These are phyloP conservation scores for Mongoloraphidia duomilia DNA, from an alignment of 2,888 invertebrate genomes.

Conservation along the genomic window DNA sequence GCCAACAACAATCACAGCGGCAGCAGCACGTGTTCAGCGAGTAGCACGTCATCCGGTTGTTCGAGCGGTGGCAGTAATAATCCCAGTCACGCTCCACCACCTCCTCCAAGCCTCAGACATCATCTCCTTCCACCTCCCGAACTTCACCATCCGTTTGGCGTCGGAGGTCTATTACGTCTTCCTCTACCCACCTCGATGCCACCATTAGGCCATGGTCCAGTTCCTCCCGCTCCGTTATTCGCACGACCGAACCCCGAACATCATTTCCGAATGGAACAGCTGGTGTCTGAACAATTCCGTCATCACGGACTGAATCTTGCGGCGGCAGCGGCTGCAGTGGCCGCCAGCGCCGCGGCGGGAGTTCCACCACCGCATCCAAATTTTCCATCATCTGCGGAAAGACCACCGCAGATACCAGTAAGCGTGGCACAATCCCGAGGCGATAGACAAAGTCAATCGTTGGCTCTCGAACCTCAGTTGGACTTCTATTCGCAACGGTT, in stretches of 20 bases:
- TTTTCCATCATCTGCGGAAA: conserved; percentile 45
- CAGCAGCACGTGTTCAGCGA: conserved; percentile 34
- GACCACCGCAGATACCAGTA: conserved; percentile 39
- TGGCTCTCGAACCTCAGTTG: conserved; percentile 75
- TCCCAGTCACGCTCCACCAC: conserved; percentile 38
- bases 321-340: conserved; percentile 54
- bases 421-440: conserved; percentile 31
- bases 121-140: conserved; percentile 57
- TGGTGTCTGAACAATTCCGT: conserved; percentile 69
- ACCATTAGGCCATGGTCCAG: conserved; percentile 50
- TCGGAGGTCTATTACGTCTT: conserved; percentile 56
- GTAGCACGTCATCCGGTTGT: conserved; percentile 35
- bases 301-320: conserved; percentile 65
- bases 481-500: conserved; percentile 99
- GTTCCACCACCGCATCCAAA: conserved; percentile 44
- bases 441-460: conserved; percentile 38
- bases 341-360: conserved; percentile 46
- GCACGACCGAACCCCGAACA: conserved; percentile 65
- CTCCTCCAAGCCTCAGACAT: conserved; percentile 49
- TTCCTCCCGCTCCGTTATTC: conserved; percentile 59
- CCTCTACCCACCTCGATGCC: conserved; percentile 51
- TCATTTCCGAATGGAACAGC: conserved; percentile 69
- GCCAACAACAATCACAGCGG: conserved; percentile 39
- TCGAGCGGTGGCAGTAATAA: conserved; percentile 34
- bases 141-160: conserved; percentile 61